Evolutionary conservation across 2,113 vertebrate genomes (phyloP), one percentile per base, ranked within the genome.

Genomic region (Strix uralensis): DNA sequence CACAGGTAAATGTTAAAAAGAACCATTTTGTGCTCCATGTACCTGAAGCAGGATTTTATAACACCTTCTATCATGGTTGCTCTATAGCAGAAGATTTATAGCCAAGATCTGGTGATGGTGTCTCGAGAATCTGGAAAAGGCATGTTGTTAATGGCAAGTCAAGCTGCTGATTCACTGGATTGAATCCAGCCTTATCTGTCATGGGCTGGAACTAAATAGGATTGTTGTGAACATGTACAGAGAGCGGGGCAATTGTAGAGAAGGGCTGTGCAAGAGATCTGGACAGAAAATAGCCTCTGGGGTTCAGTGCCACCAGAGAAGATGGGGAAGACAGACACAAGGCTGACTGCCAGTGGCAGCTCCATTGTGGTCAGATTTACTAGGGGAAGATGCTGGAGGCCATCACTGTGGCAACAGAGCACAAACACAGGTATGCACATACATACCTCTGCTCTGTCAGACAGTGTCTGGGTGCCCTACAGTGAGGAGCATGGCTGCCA

Each of bases 61-160:
- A 74, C 32, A 20, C 18, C 10, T 86, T 67, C 38, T 57, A 38
- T 70, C 5, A 11, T 44, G 34, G 40, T 25, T 78, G 30, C 34
- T 75, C 57, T 63, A 22, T 3, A 88, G 71, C 54, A 82, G 47
- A 75, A 85, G 26, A 7, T 57, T 61, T 30, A 36, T 40, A 75
- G 71, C 47, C 66, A 34, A 79, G 49, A 47, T 40, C 34, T 88
- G 25, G 11, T 77, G 67, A 17, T 0, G 0, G 18, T 44, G n/a
- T 40, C 34, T 44, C 49, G 40, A 77, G 79, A 77, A 47, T 21
- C 38, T 54, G 62, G 49, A 22, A 79, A 47, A 70, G 30, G 11
- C 2, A 0, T 17, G 19, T 30, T 2, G 1, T 27, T 65, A 52
- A 18, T 44, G 74, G 26, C 3, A 1, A 63, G 46, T 62, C 40